phyloP scores from a whole-genome alignment of 2,888 invertebrate species.

The Drosophila recens region DNA sequence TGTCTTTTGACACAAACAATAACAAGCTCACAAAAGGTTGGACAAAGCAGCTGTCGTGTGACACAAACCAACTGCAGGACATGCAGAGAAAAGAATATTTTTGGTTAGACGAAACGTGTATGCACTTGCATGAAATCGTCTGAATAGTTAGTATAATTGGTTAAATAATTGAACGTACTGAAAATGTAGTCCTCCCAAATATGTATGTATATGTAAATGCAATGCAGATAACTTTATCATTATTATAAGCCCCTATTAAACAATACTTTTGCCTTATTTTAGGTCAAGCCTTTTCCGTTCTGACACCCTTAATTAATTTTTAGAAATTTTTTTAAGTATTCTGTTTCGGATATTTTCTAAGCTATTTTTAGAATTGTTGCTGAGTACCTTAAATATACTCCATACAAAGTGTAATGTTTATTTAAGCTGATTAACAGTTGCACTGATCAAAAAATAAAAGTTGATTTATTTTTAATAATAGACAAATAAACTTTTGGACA shows the following conservation, averaged over 20 bases:
- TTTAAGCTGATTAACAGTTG: neutral
- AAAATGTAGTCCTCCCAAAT: neutral
- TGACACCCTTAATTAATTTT: neutral
- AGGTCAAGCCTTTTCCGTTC: neutral
- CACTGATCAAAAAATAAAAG: too few relatives aligned
- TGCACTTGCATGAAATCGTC: constrained; percentile 17
- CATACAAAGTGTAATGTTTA: neutral
- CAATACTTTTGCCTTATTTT: neutral
- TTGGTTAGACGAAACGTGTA: constrained; percentile 18
- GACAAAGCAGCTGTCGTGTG: constrained; percentile 33
- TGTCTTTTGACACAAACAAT: constrained; percentile 49
- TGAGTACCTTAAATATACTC: neutral
- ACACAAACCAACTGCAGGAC: constrained; percentile 20
- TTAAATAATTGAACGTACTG: neutral
- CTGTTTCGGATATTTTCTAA: neutral
- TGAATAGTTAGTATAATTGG: neutral
- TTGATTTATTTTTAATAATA: too few relatives aligned
- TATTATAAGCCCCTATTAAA: neutral
- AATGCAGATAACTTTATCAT: neutral
- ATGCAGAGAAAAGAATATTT: constrained; percentile 1
- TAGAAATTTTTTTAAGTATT: too few relatives aligned
- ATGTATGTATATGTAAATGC: neutral
- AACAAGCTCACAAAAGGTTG: constrained; percentile 41
- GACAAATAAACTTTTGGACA: too few relatives aligned
- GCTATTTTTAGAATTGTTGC: neutral